Base-by-base conservation (phyloP, 1,140 invertebrate genomes). In the Drosophila ananassae region DNA sequence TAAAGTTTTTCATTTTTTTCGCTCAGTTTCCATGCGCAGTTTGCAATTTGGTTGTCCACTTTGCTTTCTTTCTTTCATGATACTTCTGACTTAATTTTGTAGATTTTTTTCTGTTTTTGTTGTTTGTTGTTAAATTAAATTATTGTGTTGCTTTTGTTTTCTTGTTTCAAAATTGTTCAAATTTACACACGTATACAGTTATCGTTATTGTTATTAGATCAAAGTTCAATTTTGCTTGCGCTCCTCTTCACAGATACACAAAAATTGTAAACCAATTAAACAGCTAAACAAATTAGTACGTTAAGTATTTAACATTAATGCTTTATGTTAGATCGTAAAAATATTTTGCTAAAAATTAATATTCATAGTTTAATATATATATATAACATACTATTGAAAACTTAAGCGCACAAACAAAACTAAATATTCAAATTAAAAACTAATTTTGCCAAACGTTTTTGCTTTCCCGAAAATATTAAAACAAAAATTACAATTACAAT, bases 361-460 rank as follows among this genome's bases (percentile, higher is more conserved):
- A 85, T 87, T 87, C 81, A 87, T 83, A 68, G 66, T 85, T 67
- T 85, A 58, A 76, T 71, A 64, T 78, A 48, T 37, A 76, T 69
- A 64, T 79, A 66, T 78, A 78, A 87, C 83, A 87, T 82, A 79
- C 75, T 84, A 81, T 85, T 77, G 63, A 85, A 85, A 85, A 85
- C 81, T 85, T 85, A 85, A 85, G 80, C 81, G 80, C 81, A 84
- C 80, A 84, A 84, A 84, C 77, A 85, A 81, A 84, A 85, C 81
- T 84, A 84, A 85, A 77, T 87, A 85, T 78, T 71, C 74, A 89
- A 89, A 89, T 84, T 90, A 85, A 69, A 68, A 90, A 78, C 87
- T 90, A 89, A 76, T 87, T 83, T 90, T 90, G 82, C 87, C 87
- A 90, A 90, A 90, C 77, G 80, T 89, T 78, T 85, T 90, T 90